Percentiles rank a stretch among this genome's conserved stretches.
These are phyloP conservation scores for Aurelia sp. DNA, from an alignment of 30 jellyfish, hydroid and myxozoan genomes.

Conservation along the genomic window DNA sequence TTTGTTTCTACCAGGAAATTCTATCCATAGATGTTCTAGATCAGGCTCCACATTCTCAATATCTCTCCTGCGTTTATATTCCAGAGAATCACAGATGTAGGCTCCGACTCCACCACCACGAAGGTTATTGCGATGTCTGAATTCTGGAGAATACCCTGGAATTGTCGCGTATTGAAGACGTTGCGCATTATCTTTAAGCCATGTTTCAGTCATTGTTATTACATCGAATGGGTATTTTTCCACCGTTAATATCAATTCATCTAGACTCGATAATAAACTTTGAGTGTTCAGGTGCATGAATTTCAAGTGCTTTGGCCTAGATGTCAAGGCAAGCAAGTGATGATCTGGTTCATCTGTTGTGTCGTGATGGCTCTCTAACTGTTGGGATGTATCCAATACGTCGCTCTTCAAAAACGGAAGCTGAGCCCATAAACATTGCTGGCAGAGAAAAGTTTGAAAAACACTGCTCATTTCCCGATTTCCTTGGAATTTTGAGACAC, in stretches of 20 bases:
- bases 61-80: constrained; percentile 49
- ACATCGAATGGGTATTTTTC: constrained; percentile 57
- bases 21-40: constrained; percentile 36
- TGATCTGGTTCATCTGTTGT: background rate
- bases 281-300: constrained; percentile 69
- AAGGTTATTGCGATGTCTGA: constrained; percentile 53
- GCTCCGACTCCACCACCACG: constrained; percentile 78
- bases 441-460: constrained; percentile 3
- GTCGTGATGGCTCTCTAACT: constrained; percentile 9
- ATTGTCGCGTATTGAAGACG: constrained; percentile 48
- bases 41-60: constrained; percentile 45
- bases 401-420: constrained; percentile 12
- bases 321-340: constrained; percentile 22
- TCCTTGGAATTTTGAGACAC: constrained; percentile 5
- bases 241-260: constrained; percentile 45
- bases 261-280: constrained; percentile 48
- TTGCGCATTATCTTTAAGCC: constrained; percentile 69
- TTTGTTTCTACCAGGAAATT: constrained; percentile 25
- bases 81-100: constrained; percentile 44
- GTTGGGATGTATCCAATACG: constrained; percentile 3
- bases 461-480: background rate
- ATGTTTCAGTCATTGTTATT: constrained; percentile 58
- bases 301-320: constrained; percentile 13
- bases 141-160: constrained; percentile 63
- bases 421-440: constrained; percentile 2